phyloP scores from a whole-genome alignment of 92 coral and sea anemone species.

The Pocillopora grandis region DNA sequence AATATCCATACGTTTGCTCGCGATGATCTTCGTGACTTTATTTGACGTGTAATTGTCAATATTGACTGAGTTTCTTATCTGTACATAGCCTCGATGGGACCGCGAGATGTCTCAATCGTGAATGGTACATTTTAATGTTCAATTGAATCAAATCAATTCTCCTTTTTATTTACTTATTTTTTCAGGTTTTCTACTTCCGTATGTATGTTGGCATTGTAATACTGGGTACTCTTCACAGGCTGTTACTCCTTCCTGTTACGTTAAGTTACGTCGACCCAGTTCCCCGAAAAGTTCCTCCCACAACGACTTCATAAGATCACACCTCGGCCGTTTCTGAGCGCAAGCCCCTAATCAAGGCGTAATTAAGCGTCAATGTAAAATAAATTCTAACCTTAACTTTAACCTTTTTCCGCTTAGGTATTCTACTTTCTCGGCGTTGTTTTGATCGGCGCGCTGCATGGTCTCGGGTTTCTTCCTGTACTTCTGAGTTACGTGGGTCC shows the following conservation, averaged over 20 bases:
- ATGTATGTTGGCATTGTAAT: constrained; percentile 97
- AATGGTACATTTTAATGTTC: too few species aligned
- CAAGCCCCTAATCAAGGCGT: constrained; percentile 21
- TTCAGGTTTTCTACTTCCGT: constrained; percentile 98
- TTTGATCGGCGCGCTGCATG: constrained; percentile 93
- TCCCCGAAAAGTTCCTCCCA: constrained; percentile 26
- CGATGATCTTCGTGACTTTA: too few species aligned
- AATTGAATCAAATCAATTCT: not conserved
- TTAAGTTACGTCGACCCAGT: constrained; percentile 90
- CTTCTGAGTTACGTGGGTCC: constrained; percentile 96
- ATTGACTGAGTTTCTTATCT: too few species aligned
- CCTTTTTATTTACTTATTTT: constrained; percentile 8
- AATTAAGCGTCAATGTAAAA: too few species aligned
- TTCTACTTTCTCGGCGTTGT: constrained; percentile 97
- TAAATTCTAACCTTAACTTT: not conserved
- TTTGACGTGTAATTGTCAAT: too few species aligned
- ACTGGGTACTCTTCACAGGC: constrained; percentile 91
- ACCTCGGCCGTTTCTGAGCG: constrained; percentile 28
- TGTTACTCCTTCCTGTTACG: constrained; percentile 87
- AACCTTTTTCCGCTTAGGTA: constrained; percentile 59
- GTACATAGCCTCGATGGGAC: too few species aligned
- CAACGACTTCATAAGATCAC: not conserved
- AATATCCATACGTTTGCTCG: too few species aligned
- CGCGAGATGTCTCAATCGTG: too few species aligned
- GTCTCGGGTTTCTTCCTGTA: constrained; percentile 92